These are phyloP conservation scores for Metalampra italica DNA, from an alignment of 2,888 invertebrate species.

Conservation along the genomic window DNA sequence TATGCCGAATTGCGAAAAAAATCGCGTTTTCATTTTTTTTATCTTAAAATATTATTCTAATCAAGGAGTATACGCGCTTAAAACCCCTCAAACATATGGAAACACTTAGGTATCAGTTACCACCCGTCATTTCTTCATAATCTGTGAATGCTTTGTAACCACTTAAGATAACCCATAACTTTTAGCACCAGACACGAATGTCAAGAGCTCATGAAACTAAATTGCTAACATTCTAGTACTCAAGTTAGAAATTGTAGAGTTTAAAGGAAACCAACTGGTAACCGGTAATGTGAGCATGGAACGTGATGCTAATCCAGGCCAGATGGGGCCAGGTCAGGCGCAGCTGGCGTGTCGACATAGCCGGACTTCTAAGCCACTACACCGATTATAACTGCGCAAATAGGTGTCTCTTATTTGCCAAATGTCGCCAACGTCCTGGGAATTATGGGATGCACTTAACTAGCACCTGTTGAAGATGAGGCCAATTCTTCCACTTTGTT, in stretches of 20 bases:
- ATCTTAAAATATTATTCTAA: constrained; percentile 12
- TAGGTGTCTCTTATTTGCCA: constrained; percentile 44
- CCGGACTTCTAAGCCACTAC: constrained; percentile 74
- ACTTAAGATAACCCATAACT: constrained; percentile 37
- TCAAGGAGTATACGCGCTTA: background rate
- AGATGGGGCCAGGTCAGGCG: constrained; percentile 48
- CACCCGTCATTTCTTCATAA: background rate
- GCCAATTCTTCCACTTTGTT: no score
- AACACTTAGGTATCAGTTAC: no score
- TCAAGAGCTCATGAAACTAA: constrained; percentile 30
- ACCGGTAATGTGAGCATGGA: constrained; percentile 4
- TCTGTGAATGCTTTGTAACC: constrained; percentile 10
- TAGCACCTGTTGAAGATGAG: background rate
- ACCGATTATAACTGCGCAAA: constrained; percentile 65
- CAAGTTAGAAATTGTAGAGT: background rate
- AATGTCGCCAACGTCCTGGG: constrained; percentile 41
- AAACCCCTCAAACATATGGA: background rate
- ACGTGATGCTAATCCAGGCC: constrained; percentile 48
- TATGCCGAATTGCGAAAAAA: background rate
- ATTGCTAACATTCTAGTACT: background rate
- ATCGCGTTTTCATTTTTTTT: no score
- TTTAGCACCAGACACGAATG: constrained; percentile 11
- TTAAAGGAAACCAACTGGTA: background rate
- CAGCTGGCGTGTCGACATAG: constrained; percentile 18
- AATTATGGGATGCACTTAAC: background rate